Base-by-base conservation (phyloP, 1,140 invertebrate genomes). In the Drosophila azteca region DNA sequence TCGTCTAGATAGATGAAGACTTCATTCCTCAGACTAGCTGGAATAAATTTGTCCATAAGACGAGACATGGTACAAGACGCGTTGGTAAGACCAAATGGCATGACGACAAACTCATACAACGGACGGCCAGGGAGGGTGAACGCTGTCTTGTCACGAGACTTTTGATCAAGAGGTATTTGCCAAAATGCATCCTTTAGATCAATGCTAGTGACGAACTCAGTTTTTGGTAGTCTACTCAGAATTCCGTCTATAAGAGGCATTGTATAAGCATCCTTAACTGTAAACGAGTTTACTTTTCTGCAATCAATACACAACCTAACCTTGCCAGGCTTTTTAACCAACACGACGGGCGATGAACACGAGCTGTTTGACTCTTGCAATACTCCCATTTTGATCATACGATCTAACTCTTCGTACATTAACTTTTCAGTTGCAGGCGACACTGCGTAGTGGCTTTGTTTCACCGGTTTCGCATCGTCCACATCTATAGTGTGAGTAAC, bases 11-110 rank as follows among this genome's bases (percentile, higher is more conserved):
- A 57, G 3, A 46, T 46, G 5, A 46, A 58, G 0, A 58, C 15
- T 31, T 17, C n/a, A 0, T 2, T 46, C 4, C 44, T 1, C 3
- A 46, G 17, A 5, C 39, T 6, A 0, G 22, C 31, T 24, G 46
- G 46, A 11, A 60, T 26, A 3, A 60, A 9, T 50, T 43, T 41
- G 3, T 60, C 58, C 58, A 51, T 51, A n/a, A 60, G 7, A 3
- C 6, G 50, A 0, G 48, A 51, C 58, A 51, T 50, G 7, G 17
- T 60, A 6, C 35, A 17, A 3, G 46, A 46, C 0, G 57, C 26
- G 7, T 50, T 61, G 1, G 13, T 26, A 2, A 60, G 7, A 0
- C 49, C 60, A 22, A 52, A 62, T 6, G 50, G 49, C 60, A 52
- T 62, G 20, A 62, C 48, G 3, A n/a, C 15, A n/a, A 29, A 52